phyloP scores from a whole-genome alignment of 2,113 vertebrate species.

The Planiliza haematocheilus region DNA sequence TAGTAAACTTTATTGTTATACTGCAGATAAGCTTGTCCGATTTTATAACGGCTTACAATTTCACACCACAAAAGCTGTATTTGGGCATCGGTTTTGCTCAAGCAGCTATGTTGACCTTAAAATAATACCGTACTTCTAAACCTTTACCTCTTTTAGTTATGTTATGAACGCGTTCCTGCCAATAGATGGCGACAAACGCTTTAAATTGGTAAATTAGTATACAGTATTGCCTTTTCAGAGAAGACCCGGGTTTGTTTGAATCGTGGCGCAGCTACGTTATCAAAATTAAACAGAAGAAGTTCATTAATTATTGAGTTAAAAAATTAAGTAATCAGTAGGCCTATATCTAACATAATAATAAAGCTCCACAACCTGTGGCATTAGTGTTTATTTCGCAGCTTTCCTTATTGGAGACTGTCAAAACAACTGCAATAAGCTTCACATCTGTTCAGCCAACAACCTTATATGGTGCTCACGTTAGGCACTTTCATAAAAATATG shows the following conservation, averaged over 20 bases:
- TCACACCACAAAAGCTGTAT: too few species aligned
- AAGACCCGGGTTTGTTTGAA: too few species aligned
- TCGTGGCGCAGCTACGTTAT: too few species aligned
- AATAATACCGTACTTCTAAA: neutral
- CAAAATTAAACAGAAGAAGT: too few species aligned
- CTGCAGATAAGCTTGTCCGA: too few species aligned
- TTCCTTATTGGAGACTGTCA: neutral
- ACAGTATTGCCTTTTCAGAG: neutral
- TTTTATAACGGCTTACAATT: too few species aligned
- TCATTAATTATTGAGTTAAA: too few species aligned
- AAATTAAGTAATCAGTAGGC: too few species aligned
- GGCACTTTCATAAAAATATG: neutral
- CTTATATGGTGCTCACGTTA: neutral
- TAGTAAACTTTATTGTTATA: too few species aligned
- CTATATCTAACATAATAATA: too few species aligned
- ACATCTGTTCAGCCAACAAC: neutral
- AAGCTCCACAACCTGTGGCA: neutral
- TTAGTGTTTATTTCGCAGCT: neutral
- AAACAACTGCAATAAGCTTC: conserved; percentile 3
- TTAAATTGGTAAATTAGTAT: neutral
- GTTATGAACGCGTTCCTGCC: neutral
- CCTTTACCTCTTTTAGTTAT: neutral
- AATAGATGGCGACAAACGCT: conserved; percentile 33
- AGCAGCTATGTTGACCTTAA: too few species aligned
- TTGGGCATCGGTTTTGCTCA: too few species aligned